phyloP scores from a whole-genome alignment of 2,797 vertebrate genomes.

The Acanthurus tractus region DNA sequence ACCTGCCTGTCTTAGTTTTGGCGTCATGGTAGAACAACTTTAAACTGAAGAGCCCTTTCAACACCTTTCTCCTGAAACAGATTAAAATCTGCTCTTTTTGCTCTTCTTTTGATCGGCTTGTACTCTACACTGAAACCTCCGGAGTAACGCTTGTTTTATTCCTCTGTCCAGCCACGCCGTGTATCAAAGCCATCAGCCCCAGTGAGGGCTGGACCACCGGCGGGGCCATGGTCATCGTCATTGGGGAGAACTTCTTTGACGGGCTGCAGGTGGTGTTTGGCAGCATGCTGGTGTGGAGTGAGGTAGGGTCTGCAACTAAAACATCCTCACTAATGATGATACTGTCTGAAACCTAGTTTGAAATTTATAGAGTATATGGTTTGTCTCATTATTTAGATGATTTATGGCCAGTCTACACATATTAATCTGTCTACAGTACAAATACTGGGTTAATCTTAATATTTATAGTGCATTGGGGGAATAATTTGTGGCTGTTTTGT shows the following conservation, averaged over 20 bases:
- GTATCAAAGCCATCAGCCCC: constrained; percentile 99
- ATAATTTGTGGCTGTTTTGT: constrained; percentile 4
- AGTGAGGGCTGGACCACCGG: constrained; percentile 99
- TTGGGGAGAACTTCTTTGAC: constrained; percentile 99
- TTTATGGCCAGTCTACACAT: constrained; percentile 51
- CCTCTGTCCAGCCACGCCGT: constrained; percentile 92
- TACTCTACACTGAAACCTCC: background rate
- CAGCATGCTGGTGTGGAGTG: constrained; percentile 99
- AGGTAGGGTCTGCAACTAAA: constrained; percentile 86
- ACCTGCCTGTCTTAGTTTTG: background rate
- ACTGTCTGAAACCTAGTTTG: constrained; percentile 45
- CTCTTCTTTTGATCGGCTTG: background rate
- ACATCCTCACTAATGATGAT: constrained; percentile 57
- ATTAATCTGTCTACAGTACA: constrained; percentile 46
- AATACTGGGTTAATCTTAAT: constrained; percentile 53
- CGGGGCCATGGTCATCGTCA: constrained; percentile 99
- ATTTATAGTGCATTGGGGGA: constrained; percentile 50
- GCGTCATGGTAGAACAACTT: background rate
- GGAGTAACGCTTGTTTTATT: constrained; percentile 30
- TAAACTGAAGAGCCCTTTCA: constrained; percentile 7
- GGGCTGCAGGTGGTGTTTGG: constrained; percentile 99
- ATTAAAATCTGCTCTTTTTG: background rate
- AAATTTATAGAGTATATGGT: constrained; percentile 50
- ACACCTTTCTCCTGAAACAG: constrained; percentile 4
- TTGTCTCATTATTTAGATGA: constrained; percentile 67